Conservation (phyloP, 2,888 invertebrate species). For the Drepana falcataria region DNA sequence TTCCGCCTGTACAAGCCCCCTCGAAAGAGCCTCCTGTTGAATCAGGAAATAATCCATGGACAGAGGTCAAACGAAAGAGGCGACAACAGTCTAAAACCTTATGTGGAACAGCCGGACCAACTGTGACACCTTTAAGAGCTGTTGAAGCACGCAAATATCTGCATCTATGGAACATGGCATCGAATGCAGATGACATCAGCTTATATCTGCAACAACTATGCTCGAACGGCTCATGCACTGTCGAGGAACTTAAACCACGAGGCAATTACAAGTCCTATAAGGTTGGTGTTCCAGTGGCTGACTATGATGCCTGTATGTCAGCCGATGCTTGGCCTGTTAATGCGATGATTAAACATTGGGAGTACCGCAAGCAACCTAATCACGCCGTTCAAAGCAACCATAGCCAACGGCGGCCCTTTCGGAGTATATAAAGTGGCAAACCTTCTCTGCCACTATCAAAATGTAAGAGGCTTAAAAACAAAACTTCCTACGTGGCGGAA, state of each 20-base stretch:
- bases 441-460: slow-evolving; percentile 8
- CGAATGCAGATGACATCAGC: slow-evolving; percentile 9
- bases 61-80: no score
- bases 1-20: no score
- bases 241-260: slow-evolving; percentile 14
- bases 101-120: slow-evolving; percentile 8
- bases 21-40: no score
- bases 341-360: slow-evolving; percentile 14
- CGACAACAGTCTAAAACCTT: not conserved
- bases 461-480: slow-evolving; percentile 11
- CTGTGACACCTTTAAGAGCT: slow-evolving; percentile 11
- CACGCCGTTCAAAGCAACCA: no score
- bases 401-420: no score
- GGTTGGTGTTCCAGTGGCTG: slow-evolving; percentile 9
- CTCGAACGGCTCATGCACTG: slow-evolving; percentile 8
- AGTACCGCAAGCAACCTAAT: no score
- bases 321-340: slow-evolving; percentile 14
- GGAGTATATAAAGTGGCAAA: no score
- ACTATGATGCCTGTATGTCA: slow-evolving; percentile 9
- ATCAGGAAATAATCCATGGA: no score
- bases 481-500: slow-evolving; percentile 8
- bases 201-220: slow-evolving; percentile 11
- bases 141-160: slow-evolving; percentile 13
- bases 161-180: slow-evolving; percentile 21
- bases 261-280: slow-evolving; percentile 19